These are phyloP conservation scores for Tachypleus tridentatus DNA, from an alignment of 1,140 invertebrate genomes.

Conservation along the genomic window DNA sequence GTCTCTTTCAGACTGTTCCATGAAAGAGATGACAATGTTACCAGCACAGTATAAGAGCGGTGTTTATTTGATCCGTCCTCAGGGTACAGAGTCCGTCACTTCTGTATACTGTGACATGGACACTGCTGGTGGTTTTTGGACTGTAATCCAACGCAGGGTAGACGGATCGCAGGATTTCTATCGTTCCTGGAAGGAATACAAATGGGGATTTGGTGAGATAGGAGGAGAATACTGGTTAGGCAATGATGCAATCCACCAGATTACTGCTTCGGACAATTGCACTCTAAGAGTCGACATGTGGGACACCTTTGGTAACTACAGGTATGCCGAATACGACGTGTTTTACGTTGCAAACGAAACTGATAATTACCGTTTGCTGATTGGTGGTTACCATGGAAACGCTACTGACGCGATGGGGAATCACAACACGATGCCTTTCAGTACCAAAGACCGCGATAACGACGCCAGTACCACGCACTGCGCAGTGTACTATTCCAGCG, in stretches of 20 bases:
- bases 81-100: constrained; percentile 45
- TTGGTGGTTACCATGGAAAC: constrained; percentile 47
- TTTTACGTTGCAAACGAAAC: constrained; percentile 51
- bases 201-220: constrained; percentile 37
- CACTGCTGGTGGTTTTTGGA: constrained; percentile 51
- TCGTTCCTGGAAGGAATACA: constrained; percentile 38
- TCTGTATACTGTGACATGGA: constrained; percentile 57
- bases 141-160: constrained; percentile 61
- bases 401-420: constrained; percentile 53
- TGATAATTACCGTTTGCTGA: constrained; percentile 48
- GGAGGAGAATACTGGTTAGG: constrained; percentile 38
- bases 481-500: constrained; percentile 41
- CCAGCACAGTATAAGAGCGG: constrained; percentile 31
- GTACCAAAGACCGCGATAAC: constrained; percentile 55
- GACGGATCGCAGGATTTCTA: constrained; percentile 48
- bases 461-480: constrained; percentile 59
- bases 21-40: background rate
- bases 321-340: constrained; percentile 46
- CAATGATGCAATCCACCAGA: constrained; percentile 35
- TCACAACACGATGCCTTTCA: constrained; percentile 57
- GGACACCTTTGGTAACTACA: constrained; percentile 40
- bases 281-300: constrained; percentile 50
- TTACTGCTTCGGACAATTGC: constrained; percentile 37
- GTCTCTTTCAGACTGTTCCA: constrained; percentile 1
- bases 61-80: constrained; percentile 57